phyloP scores from a whole-genome alignment of 2,113 vertebrate species.

The Cryptotis parvus region DNA sequence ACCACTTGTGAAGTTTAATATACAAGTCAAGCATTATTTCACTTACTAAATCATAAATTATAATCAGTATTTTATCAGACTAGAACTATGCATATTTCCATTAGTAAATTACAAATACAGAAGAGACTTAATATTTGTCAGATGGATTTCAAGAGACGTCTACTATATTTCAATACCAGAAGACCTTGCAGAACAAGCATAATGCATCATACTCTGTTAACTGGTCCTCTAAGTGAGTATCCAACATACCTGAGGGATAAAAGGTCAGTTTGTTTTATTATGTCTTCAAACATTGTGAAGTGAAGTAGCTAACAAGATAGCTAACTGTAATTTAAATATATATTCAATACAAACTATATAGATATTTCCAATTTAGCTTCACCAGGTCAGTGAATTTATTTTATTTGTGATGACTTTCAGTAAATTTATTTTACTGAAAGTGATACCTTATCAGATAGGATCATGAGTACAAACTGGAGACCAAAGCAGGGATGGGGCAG shows the following conservation, averaged over 20 bases:
- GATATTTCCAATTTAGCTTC: slow-evolving; percentile 70
- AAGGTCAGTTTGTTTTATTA: not conserved
- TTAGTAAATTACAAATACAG: slow-evolving; percentile 69
- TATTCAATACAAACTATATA: slow-evolving; percentile 34
- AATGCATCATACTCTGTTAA: not conserved
- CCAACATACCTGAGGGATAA: not conserved
- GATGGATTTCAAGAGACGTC: slow-evolving; percentile 56
- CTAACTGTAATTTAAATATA: slow-evolving; percentile 65
- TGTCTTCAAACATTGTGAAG: slow-evolving; percentile 28
- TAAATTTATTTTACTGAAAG: slow-evolving; percentile 54
- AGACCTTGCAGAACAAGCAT: slow-evolving; percentile 54
- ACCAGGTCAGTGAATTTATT: slow-evolving; percentile 62
- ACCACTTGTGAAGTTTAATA: slow-evolving; percentile 66
- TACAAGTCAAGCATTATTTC: slow-evolving; percentile 53
- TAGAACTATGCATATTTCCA: slow-evolving; percentile 60
- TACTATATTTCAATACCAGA: slow-evolving; percentile 44
- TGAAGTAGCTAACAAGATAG: slow-evolving; percentile 62
- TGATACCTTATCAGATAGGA: slow-evolving; percentile 54
- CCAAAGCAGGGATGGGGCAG: not conserved
- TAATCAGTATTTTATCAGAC: slow-evolving; percentile 74
- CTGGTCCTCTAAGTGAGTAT: slow-evolving; percentile 51
- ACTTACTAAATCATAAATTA: slow-evolving; percentile 69
- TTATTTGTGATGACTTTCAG: too few relatives aligned
- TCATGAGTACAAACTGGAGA: slow-evolving; percentile 11
- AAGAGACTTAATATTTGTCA: slow-evolving; percentile 67